Conservation (phyloP, 2,113 vertebrate genomes). For the Mohoua ochrocephala region DNA sequence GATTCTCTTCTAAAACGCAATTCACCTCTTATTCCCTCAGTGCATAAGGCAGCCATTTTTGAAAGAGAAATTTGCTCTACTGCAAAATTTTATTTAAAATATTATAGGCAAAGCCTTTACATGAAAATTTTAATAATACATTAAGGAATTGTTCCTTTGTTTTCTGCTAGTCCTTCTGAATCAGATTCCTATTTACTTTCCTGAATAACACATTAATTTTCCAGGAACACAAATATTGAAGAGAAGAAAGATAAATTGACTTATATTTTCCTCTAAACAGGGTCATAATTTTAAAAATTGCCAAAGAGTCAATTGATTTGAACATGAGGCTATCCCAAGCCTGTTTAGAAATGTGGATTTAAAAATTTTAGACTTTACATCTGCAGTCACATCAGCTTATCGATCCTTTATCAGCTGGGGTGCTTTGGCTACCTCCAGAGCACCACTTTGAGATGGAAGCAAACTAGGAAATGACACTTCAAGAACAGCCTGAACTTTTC, state of each 20-base stretch:
- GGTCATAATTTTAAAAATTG: background rate
- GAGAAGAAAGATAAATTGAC: background rate
- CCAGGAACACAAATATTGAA: background rate
- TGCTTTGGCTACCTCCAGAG: background rate
- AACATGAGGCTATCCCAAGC: background rate
- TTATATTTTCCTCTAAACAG: background rate
- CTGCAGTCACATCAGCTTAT: background rate
- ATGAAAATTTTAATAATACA: background rate
- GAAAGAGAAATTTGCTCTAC: background rate
- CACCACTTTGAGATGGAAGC: background rate
- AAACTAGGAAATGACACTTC: background rate
- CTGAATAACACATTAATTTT: background rate
- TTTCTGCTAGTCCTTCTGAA: background rate
- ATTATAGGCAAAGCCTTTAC: background rate
- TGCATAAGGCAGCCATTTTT: background rate
- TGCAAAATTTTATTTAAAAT: conserved; percentile 38
- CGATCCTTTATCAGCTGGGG: background rate
- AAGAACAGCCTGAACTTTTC: background rate
- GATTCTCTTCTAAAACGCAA: background rate
- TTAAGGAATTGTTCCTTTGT: conserved; percentile 26
- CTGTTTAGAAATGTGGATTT: background rate
- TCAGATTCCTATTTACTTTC: background rate
- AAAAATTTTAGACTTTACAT: background rate
- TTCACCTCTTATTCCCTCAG: background rate
- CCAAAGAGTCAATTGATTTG: background rate